Percentiles rank a stretch among this genome's conserved stretches.
These are phyloP conservation scores for Macropus fuliginosus DNA, from an alignment of 2,797 vertebrate genomes.

Conservation along the genomic window DNA sequence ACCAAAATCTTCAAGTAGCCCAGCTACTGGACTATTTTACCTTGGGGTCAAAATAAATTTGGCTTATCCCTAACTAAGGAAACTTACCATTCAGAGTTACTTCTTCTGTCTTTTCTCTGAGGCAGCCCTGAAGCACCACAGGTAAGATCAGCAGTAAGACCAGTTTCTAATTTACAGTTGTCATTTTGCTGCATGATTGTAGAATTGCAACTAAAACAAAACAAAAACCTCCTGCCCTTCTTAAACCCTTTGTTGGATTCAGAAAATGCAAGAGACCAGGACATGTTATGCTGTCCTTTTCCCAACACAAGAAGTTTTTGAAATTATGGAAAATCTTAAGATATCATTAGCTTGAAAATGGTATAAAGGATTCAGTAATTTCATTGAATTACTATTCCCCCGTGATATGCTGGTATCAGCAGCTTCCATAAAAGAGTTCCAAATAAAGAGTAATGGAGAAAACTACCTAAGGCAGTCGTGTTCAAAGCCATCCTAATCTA, in stretches of 20 bases:
- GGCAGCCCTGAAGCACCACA: slow-evolving; percentile 68
- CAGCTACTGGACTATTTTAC: slow-evolving; percentile 62
- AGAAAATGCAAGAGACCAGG: slow-evolving; percentile 51
- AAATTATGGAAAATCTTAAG: background rate
- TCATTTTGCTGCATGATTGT: slow-evolving; percentile 66
- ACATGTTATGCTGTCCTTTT: slow-evolving; percentile 56
- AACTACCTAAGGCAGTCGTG: slow-evolving; percentile 51
- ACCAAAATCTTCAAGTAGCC: slow-evolving; percentile 59
- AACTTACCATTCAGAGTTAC: slow-evolving; percentile 69
- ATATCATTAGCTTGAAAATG: background rate
- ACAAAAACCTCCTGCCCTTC: slow-evolving; percentile 46
- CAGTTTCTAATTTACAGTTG: slow-evolving; percentile 60
- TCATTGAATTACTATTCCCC: slow-evolving; percentile 34
- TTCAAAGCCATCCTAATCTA: slow-evolving; percentile 43
- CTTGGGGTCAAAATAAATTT: slow-evolving; percentile 57
- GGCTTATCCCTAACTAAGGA: slow-evolving; percentile 67
- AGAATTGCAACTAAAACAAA: slow-evolving; percentile 26
- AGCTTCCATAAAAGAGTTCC: slow-evolving; percentile 27
- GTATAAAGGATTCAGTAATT: background rate
- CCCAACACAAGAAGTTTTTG: slow-evolving; percentile 31
- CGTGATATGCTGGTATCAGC: slow-evolving; percentile 57
- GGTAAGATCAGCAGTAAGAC: slow-evolving; percentile 66
- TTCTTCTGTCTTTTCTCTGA: slow-evolving; percentile 1
- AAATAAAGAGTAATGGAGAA: slow-evolving; percentile 38
- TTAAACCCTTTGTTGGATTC: slow-evolving; percentile 46